Evolutionary conservation across 2,888 invertebrate genomes (phyloP).

Genomic region (Cotesia congregata): DNA sequence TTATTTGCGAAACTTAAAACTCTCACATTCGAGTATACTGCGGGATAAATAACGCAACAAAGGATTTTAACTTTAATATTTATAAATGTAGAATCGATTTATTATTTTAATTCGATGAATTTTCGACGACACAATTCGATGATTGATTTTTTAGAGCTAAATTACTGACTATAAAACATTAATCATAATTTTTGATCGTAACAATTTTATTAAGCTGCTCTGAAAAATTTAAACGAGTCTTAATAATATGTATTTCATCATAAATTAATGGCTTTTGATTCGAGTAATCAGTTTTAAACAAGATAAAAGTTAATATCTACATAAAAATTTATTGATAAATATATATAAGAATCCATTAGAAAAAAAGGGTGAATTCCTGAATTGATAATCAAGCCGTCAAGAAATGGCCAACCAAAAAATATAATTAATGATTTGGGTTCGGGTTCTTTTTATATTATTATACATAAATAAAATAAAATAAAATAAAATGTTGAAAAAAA

Average conservation of each 20-base stretch:
- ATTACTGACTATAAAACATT: too few species aligned
- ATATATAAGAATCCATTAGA: not conserved
- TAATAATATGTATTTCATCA: too few species aligned
- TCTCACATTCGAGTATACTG: slow-evolving; percentile 27
- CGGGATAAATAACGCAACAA: slow-evolving; percentile 15
- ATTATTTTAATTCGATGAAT: too few species aligned
- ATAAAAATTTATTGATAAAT: too few species aligned
- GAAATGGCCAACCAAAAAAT: not conserved
- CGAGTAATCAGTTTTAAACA: too few species aligned
- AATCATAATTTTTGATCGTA: too few species aligned
- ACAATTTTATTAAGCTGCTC: too few species aligned
- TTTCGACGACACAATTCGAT: too few species aligned
- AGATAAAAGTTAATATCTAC: too few species aligned
- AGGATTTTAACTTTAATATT: slow-evolving; percentile 16
- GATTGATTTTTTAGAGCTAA: too few species aligned
- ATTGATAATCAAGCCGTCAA: not conserved
- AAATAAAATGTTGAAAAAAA: not conserved
- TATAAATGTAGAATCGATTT: not conserved
- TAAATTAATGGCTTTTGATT: too few species aligned
- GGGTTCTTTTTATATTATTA: not conserved
- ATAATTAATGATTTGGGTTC: not conserved
- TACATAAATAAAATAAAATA: not conserved
- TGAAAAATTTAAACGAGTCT: too few species aligned
- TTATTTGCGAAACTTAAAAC: slow-evolving; percentile 61
- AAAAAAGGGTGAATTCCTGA: not conserved